Conservation (phyloP, 2,888 invertebrate genomes). For the Tetranychus piercei region DNA sequence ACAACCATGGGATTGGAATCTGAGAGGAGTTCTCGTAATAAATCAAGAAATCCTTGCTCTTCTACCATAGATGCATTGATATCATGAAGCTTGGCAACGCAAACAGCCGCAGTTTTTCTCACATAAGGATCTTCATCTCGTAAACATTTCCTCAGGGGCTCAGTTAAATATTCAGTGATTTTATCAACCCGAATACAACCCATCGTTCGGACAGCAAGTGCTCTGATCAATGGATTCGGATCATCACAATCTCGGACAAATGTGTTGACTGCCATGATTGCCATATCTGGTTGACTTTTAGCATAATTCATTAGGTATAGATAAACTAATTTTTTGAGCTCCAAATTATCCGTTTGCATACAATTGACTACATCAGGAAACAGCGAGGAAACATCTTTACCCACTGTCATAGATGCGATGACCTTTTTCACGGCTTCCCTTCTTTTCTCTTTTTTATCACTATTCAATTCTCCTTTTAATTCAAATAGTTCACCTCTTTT, state of each 20-base stretch:
- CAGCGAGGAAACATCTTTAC: conserved; percentile 93
- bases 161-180: conserved; percentile 97
- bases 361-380: conserved; percentile 99
- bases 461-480: conserved; percentile 91
- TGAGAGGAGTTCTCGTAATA: conserved; percentile 82
- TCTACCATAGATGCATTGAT: conserved; percentile 56
- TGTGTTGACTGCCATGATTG: conserved; percentile 99
- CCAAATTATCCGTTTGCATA: conserved; percentile 99
- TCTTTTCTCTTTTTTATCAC: conserved; percentile 98
- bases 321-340: conserved; percentile 93
- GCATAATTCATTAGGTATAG: conserved; percentile 99
- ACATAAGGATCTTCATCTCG: conserved; percentile 90
- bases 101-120: conserved; percentile 95
- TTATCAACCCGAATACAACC: conserved; percentile 99
- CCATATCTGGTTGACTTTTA: conserved; percentile 98
- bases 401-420: conserved; percentile 99
- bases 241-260: conserved; percentile 99
- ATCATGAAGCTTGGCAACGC: conserved; percentile 95
- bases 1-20: conserved; percentile 99
- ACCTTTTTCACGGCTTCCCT: conserved; percentile 99
- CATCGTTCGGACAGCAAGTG: conserved; percentile 95
- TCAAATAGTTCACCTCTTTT: conserved; percentile 99
- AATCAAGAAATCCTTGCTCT: conserved; percentile 88
- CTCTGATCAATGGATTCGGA: conserved; percentile 93
- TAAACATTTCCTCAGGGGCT: conserved; percentile 64